Evolutionary conservation across 2,888 invertebrate species (phyloP).

Genomic region (Polydesmus complanatus): DNA sequence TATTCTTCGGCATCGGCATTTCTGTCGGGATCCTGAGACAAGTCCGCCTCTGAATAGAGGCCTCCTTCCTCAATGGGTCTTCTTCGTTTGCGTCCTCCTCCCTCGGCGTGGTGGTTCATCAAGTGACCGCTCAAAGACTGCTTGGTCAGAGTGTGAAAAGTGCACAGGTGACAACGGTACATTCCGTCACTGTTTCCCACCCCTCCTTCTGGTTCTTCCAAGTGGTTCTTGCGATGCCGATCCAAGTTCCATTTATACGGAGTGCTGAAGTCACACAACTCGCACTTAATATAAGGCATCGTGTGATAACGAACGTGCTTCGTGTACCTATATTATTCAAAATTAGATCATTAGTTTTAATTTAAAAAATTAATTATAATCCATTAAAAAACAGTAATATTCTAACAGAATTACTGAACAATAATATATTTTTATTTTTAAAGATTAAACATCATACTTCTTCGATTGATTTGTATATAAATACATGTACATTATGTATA

Average conservation of each 20-base stretch:
- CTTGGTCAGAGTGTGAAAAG: slow-evolving; percentile 80
- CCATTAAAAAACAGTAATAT: too few species aligned
- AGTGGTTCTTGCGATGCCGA: slow-evolving; percentile 83
- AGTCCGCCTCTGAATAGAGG: background rate
- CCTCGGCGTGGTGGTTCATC: slow-evolving; percentile 44
- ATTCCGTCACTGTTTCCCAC: slow-evolving; percentile 46
- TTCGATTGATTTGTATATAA: too few species aligned
- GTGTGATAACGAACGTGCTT: slow-evolving; percentile 88
- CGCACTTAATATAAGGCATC: slow-evolving; percentile 88
- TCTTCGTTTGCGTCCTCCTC: slow-evolving; percentile 9
- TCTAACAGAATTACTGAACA: too few species aligned
- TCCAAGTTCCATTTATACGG: slow-evolving; percentile 85
- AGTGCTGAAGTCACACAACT: slow-evolving; percentile 81
- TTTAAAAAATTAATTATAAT: too few species aligned
- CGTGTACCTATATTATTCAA: slow-evolving; percentile 52
- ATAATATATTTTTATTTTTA: too few species aligned
- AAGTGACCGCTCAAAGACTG: slow-evolving; percentile 83
- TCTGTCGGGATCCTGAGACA: background rate
- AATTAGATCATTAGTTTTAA: too few species aligned
- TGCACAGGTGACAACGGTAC: slow-evolving; percentile 71
- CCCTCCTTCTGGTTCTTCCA: slow-evolving; percentile 28
- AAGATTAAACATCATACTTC: too few species aligned
- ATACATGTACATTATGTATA: too few species aligned
- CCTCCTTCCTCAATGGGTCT: slow-evolving; percentile 6
- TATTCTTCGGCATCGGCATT: background rate